Evolutionary conservation across 2,797 vertebrate species (phyloP).

Genomic region (Poeciliopsis turneri): DNA sequence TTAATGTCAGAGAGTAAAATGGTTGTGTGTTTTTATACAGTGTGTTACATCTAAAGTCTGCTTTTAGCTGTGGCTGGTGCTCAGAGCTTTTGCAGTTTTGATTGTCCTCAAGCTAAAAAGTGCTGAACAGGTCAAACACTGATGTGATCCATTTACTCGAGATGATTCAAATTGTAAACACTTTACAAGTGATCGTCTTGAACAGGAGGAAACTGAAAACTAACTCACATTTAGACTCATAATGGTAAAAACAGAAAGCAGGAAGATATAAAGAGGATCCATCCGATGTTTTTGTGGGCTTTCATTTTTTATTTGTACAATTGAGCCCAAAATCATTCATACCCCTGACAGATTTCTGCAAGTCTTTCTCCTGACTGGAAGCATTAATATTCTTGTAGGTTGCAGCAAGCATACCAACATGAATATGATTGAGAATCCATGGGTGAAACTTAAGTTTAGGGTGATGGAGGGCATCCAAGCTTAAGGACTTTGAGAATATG

Average conservation of each 20-base stretch:
- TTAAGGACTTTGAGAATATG: neutral
- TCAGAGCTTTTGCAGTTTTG: neutral
- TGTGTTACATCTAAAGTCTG: neutral
- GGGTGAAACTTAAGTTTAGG: neutral
- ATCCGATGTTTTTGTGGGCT: neutral
- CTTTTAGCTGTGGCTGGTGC: neutral
- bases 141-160: neutral
- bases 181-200: neutral
- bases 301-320: neutral
- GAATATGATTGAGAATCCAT: neutral
- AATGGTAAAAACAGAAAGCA: neutral
- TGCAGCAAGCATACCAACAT: neutral
- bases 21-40: neutral
- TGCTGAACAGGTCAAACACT: constrained; percentile 10
- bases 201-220: neutral
- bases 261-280: neutral
- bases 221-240: neutral
- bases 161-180: constrained; percentile 20
- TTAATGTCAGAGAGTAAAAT: neutral
- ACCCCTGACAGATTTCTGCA: neutral
- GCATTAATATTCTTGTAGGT: neutral
- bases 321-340: neutral
- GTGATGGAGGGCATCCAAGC: neutral
- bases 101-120: constrained; percentile 39
- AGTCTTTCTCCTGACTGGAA: neutral